Evolutionary conservation across 2,113 vertebrate species (phyloP).

Genomic region (Pyrgilauda ruficollis): DNA sequence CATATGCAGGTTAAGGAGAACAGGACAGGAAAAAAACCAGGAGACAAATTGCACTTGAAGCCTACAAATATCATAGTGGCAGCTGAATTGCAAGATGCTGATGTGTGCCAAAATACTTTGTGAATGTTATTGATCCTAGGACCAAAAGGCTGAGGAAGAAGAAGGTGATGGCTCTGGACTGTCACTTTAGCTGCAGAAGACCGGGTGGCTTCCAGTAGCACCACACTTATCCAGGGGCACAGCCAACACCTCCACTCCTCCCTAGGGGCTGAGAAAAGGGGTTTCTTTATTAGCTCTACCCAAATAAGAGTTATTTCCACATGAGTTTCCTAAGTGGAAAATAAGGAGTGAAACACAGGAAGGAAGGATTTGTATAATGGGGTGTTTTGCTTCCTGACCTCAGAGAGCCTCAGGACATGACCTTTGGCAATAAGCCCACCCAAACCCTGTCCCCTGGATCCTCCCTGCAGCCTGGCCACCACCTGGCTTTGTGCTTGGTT

Average conservation of each 20-base stretch:
- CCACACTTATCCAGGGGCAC: not conserved
- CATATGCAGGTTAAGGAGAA: not conserved
- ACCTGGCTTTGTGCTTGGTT: not conserved
- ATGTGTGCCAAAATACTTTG: not conserved
- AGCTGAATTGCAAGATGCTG: not conserved
- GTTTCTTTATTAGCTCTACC: not conserved
- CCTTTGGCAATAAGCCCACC: not conserved
- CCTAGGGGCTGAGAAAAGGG: not conserved
- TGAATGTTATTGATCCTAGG: not conserved
- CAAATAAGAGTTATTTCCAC: not conserved
- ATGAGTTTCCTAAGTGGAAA: not conserved
- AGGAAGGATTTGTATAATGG: not conserved
- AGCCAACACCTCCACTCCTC: not conserved
- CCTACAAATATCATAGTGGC: not conserved
- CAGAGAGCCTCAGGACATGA: rapidly evolving
- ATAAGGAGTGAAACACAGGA: not conserved
- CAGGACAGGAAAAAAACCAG: not conserved
- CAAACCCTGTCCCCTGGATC: not conserved
- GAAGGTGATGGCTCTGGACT: not conserved
- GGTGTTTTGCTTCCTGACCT: not conserved
- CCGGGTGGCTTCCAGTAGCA: not conserved
- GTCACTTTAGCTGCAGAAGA: not conserved
- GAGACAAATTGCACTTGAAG: not conserved
- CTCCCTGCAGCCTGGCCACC: not conserved
- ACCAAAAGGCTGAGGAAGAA: not conserved